These are phyloP conservation scores for Phoronis australis DNA, from an alignment of 2,888 invertebrate genomes.

Conservation along the genomic window DNA sequence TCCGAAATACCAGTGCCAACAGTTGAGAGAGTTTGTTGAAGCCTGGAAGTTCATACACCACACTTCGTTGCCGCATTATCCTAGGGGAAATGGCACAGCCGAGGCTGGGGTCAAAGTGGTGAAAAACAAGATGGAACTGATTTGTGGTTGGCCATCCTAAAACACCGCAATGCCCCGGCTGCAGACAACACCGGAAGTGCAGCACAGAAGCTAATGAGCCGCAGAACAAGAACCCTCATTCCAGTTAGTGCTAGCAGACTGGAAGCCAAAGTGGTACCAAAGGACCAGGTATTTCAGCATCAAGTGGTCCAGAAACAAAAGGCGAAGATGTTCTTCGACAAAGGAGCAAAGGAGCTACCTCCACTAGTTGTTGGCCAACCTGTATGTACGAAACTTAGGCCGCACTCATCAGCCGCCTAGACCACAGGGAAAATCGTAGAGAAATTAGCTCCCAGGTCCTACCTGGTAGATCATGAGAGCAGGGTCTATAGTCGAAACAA, in stretches of 20 bases:
- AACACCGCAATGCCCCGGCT: background rate
- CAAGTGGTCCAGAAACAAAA: background rate
- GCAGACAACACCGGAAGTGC: background rate
- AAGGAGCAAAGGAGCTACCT: background rate
- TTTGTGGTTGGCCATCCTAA: background rate
- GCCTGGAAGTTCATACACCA: background rate
- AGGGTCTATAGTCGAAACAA: background rate
- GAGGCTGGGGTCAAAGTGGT: background rate
- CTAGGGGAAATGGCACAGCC: background rate
- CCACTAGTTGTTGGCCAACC: background rate
- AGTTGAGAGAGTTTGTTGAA: background rate
- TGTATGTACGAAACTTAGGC: background rate
- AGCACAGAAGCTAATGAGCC: background rate
- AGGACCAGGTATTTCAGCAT: background rate
- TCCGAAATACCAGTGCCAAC: conserved; percentile 9
- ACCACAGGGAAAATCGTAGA: background rate
- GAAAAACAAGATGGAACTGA: background rate
- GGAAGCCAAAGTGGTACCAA: background rate
- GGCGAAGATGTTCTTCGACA: background rate
- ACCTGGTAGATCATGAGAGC: background rate
- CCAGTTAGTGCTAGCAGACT: background rate
- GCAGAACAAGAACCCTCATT: background rate
- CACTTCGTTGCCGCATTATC: background rate
- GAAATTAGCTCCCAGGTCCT: background rate
- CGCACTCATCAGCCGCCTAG: too few species aligned